Base-by-base conservation (phyloP, 2,888 invertebrate species). In the Melanostoma mellinum region DNA sequence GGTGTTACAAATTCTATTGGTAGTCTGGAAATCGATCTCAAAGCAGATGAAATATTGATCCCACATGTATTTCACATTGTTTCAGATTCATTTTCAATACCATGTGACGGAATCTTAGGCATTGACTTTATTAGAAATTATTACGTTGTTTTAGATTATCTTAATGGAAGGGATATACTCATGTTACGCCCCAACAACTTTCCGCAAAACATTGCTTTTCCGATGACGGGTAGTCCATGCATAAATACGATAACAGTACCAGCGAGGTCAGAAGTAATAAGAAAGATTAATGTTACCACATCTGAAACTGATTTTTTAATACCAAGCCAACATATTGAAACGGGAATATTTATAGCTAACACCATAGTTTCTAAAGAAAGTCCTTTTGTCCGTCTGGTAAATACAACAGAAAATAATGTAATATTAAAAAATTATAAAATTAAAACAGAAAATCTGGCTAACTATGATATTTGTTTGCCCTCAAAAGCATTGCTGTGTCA, bases 321-420 rank as follows among this genome's bases (percentile, higher is more conserved):
- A 36, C 55, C 55, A 3, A 55, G 55, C 30, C 35, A 60, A 60
- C 46, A 67, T 38, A 38, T 68, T 8, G 5, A 30, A 44, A 8
- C 10, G 2, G 67, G 60, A 38, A 44, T 68, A 30, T 60, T 75
- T 10, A 33, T 52, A 10, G 63, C 75, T 3, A 40, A 35, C 30
- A 46, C 75, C 4, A 53, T 60, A 42, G 44, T 50, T 33, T 35
- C 10, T 48, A 44, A 32, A 6, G 44, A 38, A 8, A 68, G 20
- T 30, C 58, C 75, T 53, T 52, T 52, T 20, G 35, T 75, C 6
- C 33, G 48, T 48, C 20, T 74, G n/a, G 33, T 63, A 33, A 73
- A 73, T 32, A 53, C 44, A 10, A 68, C 55, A 32, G 10, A 30
- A 52, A 38, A 52, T 9, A 20, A 53, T 44, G 4, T 35, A 40